Evolutionary conservation across 2,888 invertebrate genomes (phyloP).

Genomic region (Cephus rjabovi): DNA sequence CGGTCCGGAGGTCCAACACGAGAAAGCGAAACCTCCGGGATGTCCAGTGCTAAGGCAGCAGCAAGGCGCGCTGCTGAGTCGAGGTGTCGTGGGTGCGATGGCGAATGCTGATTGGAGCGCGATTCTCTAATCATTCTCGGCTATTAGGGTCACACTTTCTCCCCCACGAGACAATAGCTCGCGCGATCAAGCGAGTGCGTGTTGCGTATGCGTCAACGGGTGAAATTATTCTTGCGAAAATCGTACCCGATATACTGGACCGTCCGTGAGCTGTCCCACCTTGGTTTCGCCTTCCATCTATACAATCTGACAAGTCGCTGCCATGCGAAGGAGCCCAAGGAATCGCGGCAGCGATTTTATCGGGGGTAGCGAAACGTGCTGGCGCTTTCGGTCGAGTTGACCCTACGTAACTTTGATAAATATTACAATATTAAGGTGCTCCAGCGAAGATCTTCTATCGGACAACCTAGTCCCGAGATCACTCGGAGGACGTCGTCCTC

Average conservation of each 20-base stretch:
- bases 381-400: too few species aligned
- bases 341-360: neutral
- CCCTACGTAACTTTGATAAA: too few species aligned
- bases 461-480: slow-evolving; percentile 1
- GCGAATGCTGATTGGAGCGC: slow-evolving; percentile 45
- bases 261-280: too few species aligned
- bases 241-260: neutral
- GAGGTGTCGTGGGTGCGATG: slow-evolving; percentile 38
- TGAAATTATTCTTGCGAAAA: slow-evolving; percentile 26
- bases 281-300: too few species aligned
- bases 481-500: neutral
- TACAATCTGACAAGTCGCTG: too few species aligned
- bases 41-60: neutral
- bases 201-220: slow-evolving; percentile 19
- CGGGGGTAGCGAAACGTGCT: neutral
- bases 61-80: neutral
- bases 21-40: neutral
- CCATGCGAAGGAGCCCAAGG: neutral
- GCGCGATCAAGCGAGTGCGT: slow-evolving; percentile 31
- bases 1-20: neutral
- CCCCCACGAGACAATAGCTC: slow-evolving; percentile 44
- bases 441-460: slow-evolving; percentile 4
- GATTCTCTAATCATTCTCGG: slow-evolving; percentile 56
- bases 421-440: too few species aligned
- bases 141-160: slow-evolving; percentile 62